Percentiles rank a stretch among this genome's conserved stretches.
phyloP scores from a whole-genome alignment of 2,888 invertebrate genomes.

The Hypercompe scribonia region DNA sequence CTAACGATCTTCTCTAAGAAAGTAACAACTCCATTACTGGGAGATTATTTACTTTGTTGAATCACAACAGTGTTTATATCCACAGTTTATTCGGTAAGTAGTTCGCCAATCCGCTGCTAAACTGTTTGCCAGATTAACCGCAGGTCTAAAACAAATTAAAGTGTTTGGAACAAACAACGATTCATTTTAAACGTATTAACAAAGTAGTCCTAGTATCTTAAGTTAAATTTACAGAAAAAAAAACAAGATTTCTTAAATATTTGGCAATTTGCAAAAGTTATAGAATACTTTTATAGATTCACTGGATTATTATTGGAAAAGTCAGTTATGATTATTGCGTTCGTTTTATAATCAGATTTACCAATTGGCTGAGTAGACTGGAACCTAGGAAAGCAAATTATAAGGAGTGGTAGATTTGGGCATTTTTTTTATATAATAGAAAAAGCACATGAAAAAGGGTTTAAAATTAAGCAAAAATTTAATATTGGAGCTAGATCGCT shows the following conservation, averaged over 20 bases:
- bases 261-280: not conserved
- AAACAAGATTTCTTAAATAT: not conserved
- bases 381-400: too few species aligned
- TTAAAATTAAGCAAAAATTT: too few species aligned
- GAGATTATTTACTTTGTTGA: conserved; percentile 54
- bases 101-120: conserved; percentile 42
- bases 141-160: conserved; percentile 21
- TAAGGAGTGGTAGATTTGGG: too few species aligned
- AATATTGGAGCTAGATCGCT: too few species aligned
- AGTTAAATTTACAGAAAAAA: not conserved
- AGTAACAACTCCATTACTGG: conserved; percentile 50
- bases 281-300: not conserved
- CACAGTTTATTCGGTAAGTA: conserved; percentile 46
- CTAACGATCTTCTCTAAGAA: conserved; percentile 49
- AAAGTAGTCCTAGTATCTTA: not conserved
- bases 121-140: conserved; percentile 44
- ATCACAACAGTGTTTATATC: conserved; percentile 35
- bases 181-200: not conserved
- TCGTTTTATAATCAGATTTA: too few species aligned
- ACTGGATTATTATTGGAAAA: not conserved
- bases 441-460: too few species aligned
- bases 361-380: too few species aligned
- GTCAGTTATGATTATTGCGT: too few species aligned
- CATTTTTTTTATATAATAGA: too few species aligned
- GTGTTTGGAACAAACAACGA: conserved; percentile 7